Evolutionary conservation across 2,888 invertebrate genomes (phyloP).

Genomic region (Lepidocyrtoides sp.): DNA sequence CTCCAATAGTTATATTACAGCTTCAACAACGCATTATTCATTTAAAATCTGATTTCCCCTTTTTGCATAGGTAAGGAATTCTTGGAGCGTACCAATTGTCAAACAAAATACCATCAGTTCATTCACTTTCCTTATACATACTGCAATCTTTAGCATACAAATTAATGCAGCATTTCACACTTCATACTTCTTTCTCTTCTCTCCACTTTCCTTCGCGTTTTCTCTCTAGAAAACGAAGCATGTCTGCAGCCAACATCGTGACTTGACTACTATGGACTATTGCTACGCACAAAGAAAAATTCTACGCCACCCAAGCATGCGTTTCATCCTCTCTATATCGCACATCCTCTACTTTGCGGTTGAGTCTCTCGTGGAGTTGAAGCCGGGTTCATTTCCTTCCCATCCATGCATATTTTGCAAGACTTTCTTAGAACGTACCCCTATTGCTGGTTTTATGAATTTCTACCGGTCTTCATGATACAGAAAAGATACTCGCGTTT

Average conservation of each 20-base stretch:
- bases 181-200: slow-evolving; percentile 42
- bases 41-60: slow-evolving; percentile 6
- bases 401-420: not conserved
- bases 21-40: too few species aligned
- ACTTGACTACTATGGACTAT: slow-evolving; percentile 65
- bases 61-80: not conserved
- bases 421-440: not conserved
- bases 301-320: not conserved
- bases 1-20: too few species aligned
- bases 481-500: too few species aligned
- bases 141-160: slow-evolving; percentile 43
- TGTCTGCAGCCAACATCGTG: slow-evolving; percentile 70
- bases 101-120: not conserved
- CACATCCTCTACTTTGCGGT: slow-evolving; percentile 42
- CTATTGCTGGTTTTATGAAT: slow-evolving; percentile 41
- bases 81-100: not conserved
- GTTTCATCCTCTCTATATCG: not conserved
- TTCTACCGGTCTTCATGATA: not conserved
- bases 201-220: slow-evolving; percentile 8
- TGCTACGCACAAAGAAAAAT: slow-evolving; percentile 33
- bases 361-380: not conserved
- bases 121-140: not conserved
- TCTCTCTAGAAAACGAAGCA: slow-evolving; percentile 28
- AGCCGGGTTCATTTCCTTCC: slow-evolving; percentile 42
- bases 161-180: slow-evolving; percentile 77